A percentile compares a stretch with the other conserved stretches of the same genome.
Evolutionary conservation across 2,888 invertebrate genomes (phyloP).

Genomic region (Ethmia dodecea): DNA sequence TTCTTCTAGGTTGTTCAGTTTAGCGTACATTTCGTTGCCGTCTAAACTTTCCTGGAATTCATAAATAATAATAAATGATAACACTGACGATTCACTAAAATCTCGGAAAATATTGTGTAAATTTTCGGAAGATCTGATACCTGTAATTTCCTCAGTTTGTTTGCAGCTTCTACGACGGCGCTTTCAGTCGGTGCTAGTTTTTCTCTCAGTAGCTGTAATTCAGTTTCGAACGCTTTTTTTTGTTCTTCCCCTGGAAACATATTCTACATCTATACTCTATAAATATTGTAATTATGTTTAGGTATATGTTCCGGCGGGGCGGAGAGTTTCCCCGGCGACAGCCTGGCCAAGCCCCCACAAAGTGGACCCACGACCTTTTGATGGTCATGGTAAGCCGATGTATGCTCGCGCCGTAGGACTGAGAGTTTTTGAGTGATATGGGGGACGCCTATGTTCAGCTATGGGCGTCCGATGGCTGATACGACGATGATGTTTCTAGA

Average conservation of each 20-base stretch:
- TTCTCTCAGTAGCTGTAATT: constrained; percentile 66
- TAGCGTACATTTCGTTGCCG: constrained; percentile 83
- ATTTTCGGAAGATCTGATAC: constrained; percentile 34
- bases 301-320: no score
- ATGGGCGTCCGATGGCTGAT: no score
- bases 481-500: no score
- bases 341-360: no score
- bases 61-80: not conserved
- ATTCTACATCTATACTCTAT: no score
- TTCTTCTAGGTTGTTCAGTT: constrained; percentile 83
- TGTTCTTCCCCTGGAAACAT: constrained; percentile 67
- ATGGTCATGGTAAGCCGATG: no score
- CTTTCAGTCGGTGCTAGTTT: constrained; percentile 65
- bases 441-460: no score
- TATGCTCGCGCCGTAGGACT: no score
- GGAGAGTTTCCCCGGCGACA: no score
- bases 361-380: no score
- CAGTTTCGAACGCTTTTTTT: constrained; percentile 67
- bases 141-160: constrained; percentile 73
- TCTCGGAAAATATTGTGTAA: not conserved
- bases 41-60: constrained; percentile 79
- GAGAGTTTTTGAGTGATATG: no score
- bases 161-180: constrained; percentile 67
- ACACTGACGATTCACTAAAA: not conserved
- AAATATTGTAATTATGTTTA: no score